Evolutionary conservation across 2,797 vertebrate genomes (phyloP).

Genomic region (Thalassophryne amazonica): DNA sequence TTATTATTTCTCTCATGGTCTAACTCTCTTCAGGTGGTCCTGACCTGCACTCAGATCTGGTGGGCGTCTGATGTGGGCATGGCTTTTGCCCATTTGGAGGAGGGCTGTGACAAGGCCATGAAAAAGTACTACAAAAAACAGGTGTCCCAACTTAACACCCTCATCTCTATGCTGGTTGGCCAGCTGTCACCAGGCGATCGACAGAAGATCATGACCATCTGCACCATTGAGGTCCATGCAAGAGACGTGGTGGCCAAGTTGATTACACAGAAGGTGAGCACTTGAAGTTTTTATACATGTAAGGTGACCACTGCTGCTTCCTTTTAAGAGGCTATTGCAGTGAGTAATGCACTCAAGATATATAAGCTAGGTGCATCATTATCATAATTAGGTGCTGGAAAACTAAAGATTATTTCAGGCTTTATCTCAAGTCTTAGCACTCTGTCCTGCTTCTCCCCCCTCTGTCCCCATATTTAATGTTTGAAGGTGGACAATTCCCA

Average conservation of each 20-base stretch:
- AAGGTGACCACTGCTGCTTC: not conserved
- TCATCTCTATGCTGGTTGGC: slow-evolving; percentile 91
- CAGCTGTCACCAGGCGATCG: slow-evolving; percentile 88
- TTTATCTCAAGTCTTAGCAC: not conserved
- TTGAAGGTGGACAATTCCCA: slow-evolving; percentile 89
- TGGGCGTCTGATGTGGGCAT: slow-evolving; percentile 92
- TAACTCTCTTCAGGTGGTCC: slow-evolving; percentile 79
- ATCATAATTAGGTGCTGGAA: slow-evolving; percentile 40
- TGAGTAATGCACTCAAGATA: slow-evolving; percentile 31
- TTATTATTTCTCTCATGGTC: not conserved
- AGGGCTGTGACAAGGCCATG: slow-evolving; percentile 90
- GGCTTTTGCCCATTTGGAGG: slow-evolving; percentile 88
- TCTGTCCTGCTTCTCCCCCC: slow-evolving; percentile 3
- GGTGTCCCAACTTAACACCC: slow-evolving; percentile 82
- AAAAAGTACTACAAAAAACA: slow-evolving; percentile 95
- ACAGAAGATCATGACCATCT: slow-evolving; percentile 97
- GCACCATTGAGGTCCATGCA: slow-evolving; percentile 94
- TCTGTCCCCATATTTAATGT: not conserved
- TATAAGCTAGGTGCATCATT: slow-evolving; percentile 28
- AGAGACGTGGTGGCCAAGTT: slow-evolving; percentile 95
- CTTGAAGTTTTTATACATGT: slow-evolving; percentile 1
- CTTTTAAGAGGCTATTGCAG: slow-evolving; percentile 24
- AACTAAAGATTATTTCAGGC: slow-evolving; percentile 21
- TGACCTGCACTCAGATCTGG: slow-evolving; percentile 95
- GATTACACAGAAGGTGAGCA: slow-evolving; percentile 87